phyloP scores from a whole-genome alignment of 2,113 vertebrate genomes.

The Pan paniscus region DNA sequence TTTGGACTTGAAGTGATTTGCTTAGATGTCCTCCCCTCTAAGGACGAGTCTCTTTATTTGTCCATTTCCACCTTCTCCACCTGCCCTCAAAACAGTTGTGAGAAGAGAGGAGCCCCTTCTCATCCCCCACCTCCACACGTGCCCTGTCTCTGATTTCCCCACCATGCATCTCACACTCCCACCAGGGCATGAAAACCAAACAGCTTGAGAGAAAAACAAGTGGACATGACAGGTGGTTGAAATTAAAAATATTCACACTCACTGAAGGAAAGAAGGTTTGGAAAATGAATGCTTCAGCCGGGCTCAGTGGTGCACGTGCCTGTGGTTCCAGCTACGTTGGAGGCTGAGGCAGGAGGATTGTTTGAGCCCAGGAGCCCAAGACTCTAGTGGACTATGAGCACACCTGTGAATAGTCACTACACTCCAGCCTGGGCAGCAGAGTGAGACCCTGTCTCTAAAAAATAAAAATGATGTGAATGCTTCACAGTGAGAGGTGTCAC shows the following conservation, averaged over 20 bases:
- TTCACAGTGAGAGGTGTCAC: background rate
- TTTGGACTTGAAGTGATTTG: background rate
- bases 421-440: background rate
- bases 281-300: background rate
- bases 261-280: background rate
- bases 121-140: too few species aligned
- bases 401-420: background rate
- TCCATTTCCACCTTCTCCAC: background rate
- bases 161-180: accelerated
- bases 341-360: background rate
- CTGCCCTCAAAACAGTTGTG: background rate
- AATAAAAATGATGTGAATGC: background rate
- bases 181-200: background rate
- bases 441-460: background rate
- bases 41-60: background rate
- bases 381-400: background rate
- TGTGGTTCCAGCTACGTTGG: background rate
- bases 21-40: background rate
- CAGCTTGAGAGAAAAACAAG: background rate
- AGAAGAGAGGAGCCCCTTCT: background rate
- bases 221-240: background rate
- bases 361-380: background rate
- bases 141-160: background rate
- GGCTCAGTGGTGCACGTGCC: background rate
- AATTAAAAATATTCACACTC: background rate